Percentiles rank a stretch among this genome's conserved stretches.
Evolutionary conservation across 2,888 invertebrate species (phyloP).

Genomic region (Eudemis profundana): DNA sequence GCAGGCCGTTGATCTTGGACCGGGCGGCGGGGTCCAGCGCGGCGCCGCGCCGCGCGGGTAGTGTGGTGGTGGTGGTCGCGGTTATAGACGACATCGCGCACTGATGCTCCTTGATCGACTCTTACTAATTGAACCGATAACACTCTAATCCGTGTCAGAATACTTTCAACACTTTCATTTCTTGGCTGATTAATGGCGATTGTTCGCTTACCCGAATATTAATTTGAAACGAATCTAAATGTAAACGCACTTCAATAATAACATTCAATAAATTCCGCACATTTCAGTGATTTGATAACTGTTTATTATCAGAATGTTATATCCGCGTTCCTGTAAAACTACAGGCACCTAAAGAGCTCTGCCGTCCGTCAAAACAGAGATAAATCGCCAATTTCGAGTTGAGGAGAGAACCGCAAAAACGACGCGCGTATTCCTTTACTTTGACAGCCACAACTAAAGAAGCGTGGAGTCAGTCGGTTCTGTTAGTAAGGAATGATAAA

Average conservation of each 20-base stretch:
- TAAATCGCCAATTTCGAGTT: background rate
- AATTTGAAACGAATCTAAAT: background rate
- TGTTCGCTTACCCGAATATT: background rate
- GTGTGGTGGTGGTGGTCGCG: slow-evolving; percentile 75
- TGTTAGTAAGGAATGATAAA: slow-evolving; percentile 38
- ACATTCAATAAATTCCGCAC: slow-evolving; percentile 9
- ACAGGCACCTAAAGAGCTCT: background rate
- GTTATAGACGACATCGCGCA: slow-evolving; percentile 75
- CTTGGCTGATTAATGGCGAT: background rate
- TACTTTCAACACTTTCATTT: slow-evolving; percentile 28
- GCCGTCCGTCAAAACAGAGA: slow-evolving; percentile 5
- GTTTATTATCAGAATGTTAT: background rate
- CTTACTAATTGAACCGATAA: slow-evolving; percentile 3
- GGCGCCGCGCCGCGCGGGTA: slow-evolving; percentile 72
- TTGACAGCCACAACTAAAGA: slow-evolving; percentile 46
- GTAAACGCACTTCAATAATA: slow-evolving; percentile 1
- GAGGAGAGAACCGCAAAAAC: background rate
- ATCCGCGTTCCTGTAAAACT: background rate
- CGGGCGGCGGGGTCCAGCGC: slow-evolving; percentile 68
- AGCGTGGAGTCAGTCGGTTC: slow-evolving; percentile 39
- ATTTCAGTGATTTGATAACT: background rate
- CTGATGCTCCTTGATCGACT: slow-evolving; percentile 42
- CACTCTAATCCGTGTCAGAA: slow-evolving; percentile 21
- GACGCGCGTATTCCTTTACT: slow-evolving; percentile 25
- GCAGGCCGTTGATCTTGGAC: slow-evolving; percentile 52